Percentiles rank a stretch among this genome's conserved stretches.
Conservation (phyloP, 2,888 invertebrate genomes). For the Caenorhabditis panamensis region DNA sequence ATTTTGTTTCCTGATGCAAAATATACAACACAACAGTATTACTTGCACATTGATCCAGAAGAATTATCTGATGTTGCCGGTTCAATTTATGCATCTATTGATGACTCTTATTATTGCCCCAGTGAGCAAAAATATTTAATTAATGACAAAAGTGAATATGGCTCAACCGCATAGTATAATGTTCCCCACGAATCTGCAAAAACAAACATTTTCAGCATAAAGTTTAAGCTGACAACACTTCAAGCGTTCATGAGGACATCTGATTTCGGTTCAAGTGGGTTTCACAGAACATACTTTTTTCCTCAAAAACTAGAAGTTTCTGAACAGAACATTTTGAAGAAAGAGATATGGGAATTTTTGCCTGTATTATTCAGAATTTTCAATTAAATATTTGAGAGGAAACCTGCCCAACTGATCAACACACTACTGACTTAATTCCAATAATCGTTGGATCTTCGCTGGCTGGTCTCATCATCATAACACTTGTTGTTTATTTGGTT, state of each 20-base stretch:
- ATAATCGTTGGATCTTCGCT: constrained; percentile 68
- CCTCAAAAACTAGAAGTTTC: too few relatives aligned
- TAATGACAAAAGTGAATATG: constrained; percentile 57
- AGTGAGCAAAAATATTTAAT: constrained; percentile 68
- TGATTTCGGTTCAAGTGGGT: constrained; percentile 57
- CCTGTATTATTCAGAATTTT: too few relatives aligned
- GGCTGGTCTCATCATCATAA: constrained; percentile 66
- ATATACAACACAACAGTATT: constrained; percentile 47
- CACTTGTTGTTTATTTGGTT: constrained; percentile 68
- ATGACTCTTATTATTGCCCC: constrained; percentile 64
- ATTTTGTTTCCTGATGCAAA: constrained; percentile 60
- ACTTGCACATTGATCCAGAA: constrained; percentile 42
- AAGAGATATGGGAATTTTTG: too few relatives aligned
- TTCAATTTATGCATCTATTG: constrained; percentile 55
- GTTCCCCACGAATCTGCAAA: not conserved
- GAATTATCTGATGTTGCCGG: constrained; percentile 40
- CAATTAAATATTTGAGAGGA: constrained; percentile 39
- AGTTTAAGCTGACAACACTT: constrained; percentile 57
- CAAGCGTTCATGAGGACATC: constrained; percentile 61
- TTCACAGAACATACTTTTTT: not conserved
- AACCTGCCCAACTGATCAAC: constrained; percentile 68
- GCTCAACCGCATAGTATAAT: constrained; percentile 63
- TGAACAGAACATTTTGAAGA: not conserved
- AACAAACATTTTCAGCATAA: constrained; percentile 53
- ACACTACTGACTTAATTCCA: constrained; percentile 66